Evolutionary conservation across 2,888 invertebrate genomes (phyloP).

Genomic region (Athalia circularis): DNA sequence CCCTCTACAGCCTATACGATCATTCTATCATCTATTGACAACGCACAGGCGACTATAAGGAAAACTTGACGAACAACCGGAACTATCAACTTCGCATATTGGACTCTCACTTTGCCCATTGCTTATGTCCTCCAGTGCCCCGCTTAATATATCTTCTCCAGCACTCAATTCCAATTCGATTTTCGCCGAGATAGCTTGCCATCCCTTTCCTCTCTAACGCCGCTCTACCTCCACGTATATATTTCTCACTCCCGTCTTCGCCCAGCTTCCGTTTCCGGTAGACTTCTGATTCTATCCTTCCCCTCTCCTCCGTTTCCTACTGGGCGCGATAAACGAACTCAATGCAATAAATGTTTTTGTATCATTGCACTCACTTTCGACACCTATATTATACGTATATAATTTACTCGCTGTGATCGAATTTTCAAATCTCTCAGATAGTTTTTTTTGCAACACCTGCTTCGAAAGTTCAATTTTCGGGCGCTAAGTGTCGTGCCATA

Average conservation of each 20-base stretch:
- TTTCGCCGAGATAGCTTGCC: not conserved
- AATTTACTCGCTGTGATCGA: not conserved
- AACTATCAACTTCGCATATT: conserved; percentile 34
- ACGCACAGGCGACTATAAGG: conserved; percentile 34
- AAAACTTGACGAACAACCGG: conserved; percentile 40
- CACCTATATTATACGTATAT: not conserved
- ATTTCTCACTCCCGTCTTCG: not conserved
- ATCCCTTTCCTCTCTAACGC: not conserved
- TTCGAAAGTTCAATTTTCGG: no score
- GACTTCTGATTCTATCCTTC: not conserved
- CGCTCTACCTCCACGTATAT: conserved; percentile 10
- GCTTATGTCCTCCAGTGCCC: not conserved
- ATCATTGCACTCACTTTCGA: not conserved
- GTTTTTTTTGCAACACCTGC: no score
- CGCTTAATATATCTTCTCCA: not conserved
- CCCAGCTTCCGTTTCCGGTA: not conserved
- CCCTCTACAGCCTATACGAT: conserved; percentile 39
- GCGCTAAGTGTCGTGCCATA: no score
- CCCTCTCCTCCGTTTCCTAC: no score
- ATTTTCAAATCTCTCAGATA: not conserved
- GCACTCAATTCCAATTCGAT: not conserved
- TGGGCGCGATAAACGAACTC: not conserved
- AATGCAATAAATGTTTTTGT: not conserved
- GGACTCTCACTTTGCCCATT: conserved; percentile 15
- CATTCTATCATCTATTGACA: conserved; percentile 33